Evolutionary conservation across 1,140 invertebrate genomes (phyloP).

Genomic region (Cryptotermes secundus): DNA sequence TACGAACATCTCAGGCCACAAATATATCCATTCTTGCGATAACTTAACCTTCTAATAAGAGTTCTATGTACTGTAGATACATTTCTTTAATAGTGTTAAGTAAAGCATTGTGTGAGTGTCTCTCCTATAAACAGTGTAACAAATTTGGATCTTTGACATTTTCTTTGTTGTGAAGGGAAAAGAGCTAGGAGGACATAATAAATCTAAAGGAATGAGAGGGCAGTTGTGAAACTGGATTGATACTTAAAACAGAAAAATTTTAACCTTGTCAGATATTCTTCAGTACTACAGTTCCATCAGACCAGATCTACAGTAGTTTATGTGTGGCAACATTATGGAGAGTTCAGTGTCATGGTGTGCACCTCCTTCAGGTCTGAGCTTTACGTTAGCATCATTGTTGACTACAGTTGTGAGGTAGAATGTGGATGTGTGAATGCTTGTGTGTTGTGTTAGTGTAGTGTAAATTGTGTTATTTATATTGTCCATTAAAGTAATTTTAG

Average conservation of each 20-base stretch:
- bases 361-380: neutral
- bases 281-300: neutral
- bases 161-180: no score
- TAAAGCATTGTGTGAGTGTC: neutral
- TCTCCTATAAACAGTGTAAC: neutral
- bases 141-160: neutral
- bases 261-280: neutral
- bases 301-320: neutral
- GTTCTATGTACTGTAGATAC: neutral
- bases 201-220: neutral
- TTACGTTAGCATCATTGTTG: neutral
- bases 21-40: constrained; percentile 5
- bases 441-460: constrained; percentile 26
- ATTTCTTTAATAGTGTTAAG: neutral
- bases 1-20: neutral
- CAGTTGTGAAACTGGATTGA: neutral
- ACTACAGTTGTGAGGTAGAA: neutral
- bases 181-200: neutral
- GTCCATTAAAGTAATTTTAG: constrained; percentile 24
- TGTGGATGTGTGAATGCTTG: constrained; percentile 28
- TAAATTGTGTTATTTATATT: constrained; percentile 29
- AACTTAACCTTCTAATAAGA: neutral
- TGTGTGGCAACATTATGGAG: neutral
- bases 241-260: neutral
- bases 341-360: neutral